A percentile compares a stretch with the other conserved stretches of the same genome.
phyloP scores from a whole-genome alignment of 37 sponge, comb jelly and placozoan species.

The Axinella damicornis region DNA sequence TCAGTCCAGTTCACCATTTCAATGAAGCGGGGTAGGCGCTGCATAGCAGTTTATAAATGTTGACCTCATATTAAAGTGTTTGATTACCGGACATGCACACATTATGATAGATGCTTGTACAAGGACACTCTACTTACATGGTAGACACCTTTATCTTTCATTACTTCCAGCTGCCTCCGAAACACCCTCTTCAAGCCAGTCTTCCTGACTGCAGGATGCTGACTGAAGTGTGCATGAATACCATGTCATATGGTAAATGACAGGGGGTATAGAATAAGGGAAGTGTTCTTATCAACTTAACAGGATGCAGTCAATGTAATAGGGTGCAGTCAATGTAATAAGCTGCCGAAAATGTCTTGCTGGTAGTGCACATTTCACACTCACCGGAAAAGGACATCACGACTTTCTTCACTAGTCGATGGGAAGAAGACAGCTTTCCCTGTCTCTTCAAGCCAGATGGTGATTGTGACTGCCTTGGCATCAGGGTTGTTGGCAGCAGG shows the following conservation, averaged over 20 bases:
- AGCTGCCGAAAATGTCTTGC: too few relatives aligned
- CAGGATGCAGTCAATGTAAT: too few relatives aligned
- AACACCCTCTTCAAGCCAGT: slow-evolving; percentile 8
- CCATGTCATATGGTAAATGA: too few relatives aligned
- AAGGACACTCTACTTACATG: slow-evolving; percentile 5
- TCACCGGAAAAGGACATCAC: slow-evolving; percentile 6
- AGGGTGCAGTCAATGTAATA: too few relatives aligned
- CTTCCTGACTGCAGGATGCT: slow-evolving; percentile 9
- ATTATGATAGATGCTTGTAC: neutral
- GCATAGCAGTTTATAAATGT: too few relatives aligned
- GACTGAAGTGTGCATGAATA: neutral
- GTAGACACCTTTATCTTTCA: neutral
- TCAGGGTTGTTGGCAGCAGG: slow-evolving; percentile 67
- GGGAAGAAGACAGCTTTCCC: slow-evolving; percentile 66
- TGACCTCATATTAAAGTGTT: too few relatives aligned
- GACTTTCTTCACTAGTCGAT: slow-evolving; percentile 24
- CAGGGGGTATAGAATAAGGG: too few relatives aligned
- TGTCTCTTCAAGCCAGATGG: slow-evolving; percentile 26
- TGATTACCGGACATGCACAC: too few relatives aligned
- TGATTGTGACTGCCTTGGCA: slow-evolving; percentile 37
- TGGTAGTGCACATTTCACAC: too few relatives aligned
- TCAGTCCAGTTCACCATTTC: slow-evolving; percentile 48
- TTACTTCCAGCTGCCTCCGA: neutral
- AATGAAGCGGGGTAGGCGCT: slow-evolving; percentile 60
- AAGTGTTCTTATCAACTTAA: too few relatives aligned